phyloP scores from a whole-genome alignment of 1,140 invertebrate species.

The Aricia agestis region DNA sequence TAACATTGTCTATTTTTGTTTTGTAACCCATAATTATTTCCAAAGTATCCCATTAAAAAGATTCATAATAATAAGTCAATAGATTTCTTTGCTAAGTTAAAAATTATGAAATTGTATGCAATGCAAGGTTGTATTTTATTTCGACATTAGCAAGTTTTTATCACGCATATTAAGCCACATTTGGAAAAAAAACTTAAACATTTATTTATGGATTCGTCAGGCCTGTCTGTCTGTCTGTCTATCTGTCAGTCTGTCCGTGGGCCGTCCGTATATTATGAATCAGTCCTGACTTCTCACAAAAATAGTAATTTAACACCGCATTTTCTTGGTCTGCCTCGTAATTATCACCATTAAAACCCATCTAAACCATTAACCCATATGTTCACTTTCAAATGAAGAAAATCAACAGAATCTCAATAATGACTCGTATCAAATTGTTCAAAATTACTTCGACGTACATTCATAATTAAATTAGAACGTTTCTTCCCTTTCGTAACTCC shows the following conservation, averaged over 20 bases:
- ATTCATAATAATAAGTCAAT: too few species aligned
- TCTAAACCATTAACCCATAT: not conserved
- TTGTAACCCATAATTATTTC: not conserved
- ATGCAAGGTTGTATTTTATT: too few species aligned
- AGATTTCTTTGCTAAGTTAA: too few species aligned
- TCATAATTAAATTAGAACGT: not conserved
- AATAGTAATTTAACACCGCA: not conserved
- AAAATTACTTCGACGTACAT: not conserved
- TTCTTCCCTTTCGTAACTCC: not conserved
- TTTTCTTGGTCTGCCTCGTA: not conserved
- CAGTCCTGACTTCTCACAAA: too few species aligned
- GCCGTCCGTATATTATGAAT: too few species aligned
- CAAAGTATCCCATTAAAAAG: not conserved
- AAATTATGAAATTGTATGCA: too few species aligned
- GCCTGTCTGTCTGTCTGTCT: too few species aligned
- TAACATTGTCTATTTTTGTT: not conserved
- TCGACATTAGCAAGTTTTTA: too few species aligned
- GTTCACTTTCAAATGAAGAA: conserved; percentile 1
- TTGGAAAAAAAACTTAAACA: too few species aligned
- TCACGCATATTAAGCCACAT: too few species aligned
- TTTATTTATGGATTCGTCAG: too few species aligned
- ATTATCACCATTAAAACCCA: not conserved
- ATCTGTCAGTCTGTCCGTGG: too few species aligned
- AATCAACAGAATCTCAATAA: not conserved
- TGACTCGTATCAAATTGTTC: not conserved